A percentile compares a stretch with the other conserved stretches of the same genome.
phyloP scores from a whole-genome alignment of 2,797 vertebrate genomes.

The Salmo trutta region DNA sequence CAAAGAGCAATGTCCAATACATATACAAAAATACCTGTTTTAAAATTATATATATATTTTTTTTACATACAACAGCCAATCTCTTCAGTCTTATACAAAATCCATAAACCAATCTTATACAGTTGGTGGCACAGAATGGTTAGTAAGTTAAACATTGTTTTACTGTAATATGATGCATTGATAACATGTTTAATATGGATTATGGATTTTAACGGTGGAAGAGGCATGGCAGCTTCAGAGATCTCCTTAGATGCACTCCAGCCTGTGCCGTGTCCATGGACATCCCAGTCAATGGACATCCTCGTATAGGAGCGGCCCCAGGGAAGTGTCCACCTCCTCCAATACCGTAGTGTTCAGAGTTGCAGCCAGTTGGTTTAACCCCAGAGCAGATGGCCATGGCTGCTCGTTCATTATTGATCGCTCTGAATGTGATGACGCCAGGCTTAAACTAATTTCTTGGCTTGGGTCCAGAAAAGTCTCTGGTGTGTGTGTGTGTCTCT shows the following conservation, averaged over 20 bases:
- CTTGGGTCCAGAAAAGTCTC: background rate
- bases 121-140: too few species aligned
- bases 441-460: conserved; percentile 31
- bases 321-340: conserved; percentile 65
- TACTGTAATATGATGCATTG: background rate
- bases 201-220: conserved; percentile 52
- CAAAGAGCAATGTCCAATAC: too few species aligned
- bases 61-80: too few species aligned
- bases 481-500: conserved; percentile 22
- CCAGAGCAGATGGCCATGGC: conserved; percentile 74
- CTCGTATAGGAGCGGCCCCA: background rate
- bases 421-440: conserved; percentile 72
- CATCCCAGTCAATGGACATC: conserved; percentile 46
- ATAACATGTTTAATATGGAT: background rate
- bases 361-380: conserved; percentile 56
- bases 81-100: too few species aligned
- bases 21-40: too few species aligned
- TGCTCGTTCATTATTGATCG: conserved; percentile 66
- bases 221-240: conserved; percentile 64
- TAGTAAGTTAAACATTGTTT: too few species aligned
- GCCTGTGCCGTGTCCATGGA: conserved; percentile 50
- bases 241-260: conserved; percentile 55
- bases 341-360: conserved; percentile 62
- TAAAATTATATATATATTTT: too few species aligned
- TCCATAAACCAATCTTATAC: too few species aligned